Evolutionary conservation across 2,888 invertebrate species (phyloP).

Genomic region (Drosophila aldrichi): DNA sequence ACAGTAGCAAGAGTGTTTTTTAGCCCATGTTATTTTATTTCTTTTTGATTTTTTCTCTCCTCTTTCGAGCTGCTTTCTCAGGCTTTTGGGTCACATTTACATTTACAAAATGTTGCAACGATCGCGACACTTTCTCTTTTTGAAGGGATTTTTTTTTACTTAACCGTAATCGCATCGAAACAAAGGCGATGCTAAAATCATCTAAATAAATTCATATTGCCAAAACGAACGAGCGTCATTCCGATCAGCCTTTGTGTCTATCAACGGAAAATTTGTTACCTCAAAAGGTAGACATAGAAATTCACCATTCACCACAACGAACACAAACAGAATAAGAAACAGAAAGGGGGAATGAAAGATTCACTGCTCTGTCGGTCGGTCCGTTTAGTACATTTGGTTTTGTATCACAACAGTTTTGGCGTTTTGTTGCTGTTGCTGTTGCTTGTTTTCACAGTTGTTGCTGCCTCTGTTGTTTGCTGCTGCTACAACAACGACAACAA

Average conservation of each 20-base stretch:
- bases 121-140: constrained; percentile 72
- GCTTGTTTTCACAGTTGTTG: constrained; percentile 63
- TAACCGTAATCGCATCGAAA: constrained; percentile 48
- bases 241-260: constrained; percentile 17
- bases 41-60: constrained; percentile 19
- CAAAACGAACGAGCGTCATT: constrained; percentile 17
- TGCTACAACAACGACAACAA: constrained; percentile 27
- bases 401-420: constrained; percentile 56
- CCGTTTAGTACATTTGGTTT: constrained; percentile 49
- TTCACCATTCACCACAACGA: constrained; percentile 38
- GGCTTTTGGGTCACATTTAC: constrained; percentile 63
- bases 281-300: constrained; percentile 38
- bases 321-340: constrained; percentile 14
- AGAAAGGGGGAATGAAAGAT: constrained; percentile 30
- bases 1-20: constrained; percentile 10
- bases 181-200: constrained; percentile 35
- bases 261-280: constrained; percentile 23
- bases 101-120: constrained; percentile 58
- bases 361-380: constrained; percentile 18
- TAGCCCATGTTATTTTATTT: constrained; percentile 9
- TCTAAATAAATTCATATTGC: constrained; percentile 19
- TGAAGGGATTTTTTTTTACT: constrained; percentile 20
- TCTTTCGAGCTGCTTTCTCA: constrained; percentile 51
- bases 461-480: constrained; percentile 38
- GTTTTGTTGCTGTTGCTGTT: constrained; percentile 57